Evolutionary conservation across 2,797 vertebrate species (phyloP).

Genomic region (Phoxinus dragarum): DNA sequence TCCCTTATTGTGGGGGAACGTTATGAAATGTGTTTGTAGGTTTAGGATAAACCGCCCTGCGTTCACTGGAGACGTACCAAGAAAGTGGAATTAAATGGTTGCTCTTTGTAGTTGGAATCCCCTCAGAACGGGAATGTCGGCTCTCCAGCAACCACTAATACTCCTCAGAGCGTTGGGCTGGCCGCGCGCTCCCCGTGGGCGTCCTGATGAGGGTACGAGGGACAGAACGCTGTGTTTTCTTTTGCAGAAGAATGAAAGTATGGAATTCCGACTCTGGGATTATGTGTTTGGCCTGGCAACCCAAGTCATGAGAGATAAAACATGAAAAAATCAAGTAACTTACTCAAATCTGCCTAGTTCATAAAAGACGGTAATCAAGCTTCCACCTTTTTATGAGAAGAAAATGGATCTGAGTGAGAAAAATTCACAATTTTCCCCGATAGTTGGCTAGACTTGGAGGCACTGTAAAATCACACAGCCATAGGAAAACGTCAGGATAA

Average conservation of each 20-base stretch:
- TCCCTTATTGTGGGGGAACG: conserved; percentile 13
- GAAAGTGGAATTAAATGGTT: conserved; percentile 38
- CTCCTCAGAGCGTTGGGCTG: conserved; percentile 22
- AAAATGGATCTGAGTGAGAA: conserved; percentile 48
- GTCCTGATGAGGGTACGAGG: conserved; percentile 16
- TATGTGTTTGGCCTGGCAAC: conserved; percentile 41
- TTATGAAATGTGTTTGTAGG: conserved; percentile 35
- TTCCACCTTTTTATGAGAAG: conserved; percentile 26
- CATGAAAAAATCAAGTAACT: conserved; percentile 34
- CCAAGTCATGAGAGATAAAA: conserved; percentile 38
- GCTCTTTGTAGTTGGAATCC: conserved; percentile 50
- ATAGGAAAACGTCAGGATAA: conserved; percentile 52
- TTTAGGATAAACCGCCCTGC: conserved; percentile 25
- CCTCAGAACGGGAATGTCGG: conserved; percentile 33
- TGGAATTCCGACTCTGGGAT: conserved; percentile 43
- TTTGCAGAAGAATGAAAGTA: conserved; percentile 34
- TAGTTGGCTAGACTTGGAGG: conserved; percentile 58
- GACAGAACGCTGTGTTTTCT: conserved; percentile 39
- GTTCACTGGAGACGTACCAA: conserved; percentile 38
- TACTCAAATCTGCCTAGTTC: conserved; percentile 39
- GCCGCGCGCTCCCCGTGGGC: conserved; percentile 9
- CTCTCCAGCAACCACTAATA: conserved; percentile 48
- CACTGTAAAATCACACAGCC: conserved; percentile 52
- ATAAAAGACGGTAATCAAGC: conserved; percentile 28
- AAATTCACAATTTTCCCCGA: conserved; percentile 50